Base-by-base conservation (phyloP, 2,888 invertebrate species). In the Tuta absoluta region DNA sequence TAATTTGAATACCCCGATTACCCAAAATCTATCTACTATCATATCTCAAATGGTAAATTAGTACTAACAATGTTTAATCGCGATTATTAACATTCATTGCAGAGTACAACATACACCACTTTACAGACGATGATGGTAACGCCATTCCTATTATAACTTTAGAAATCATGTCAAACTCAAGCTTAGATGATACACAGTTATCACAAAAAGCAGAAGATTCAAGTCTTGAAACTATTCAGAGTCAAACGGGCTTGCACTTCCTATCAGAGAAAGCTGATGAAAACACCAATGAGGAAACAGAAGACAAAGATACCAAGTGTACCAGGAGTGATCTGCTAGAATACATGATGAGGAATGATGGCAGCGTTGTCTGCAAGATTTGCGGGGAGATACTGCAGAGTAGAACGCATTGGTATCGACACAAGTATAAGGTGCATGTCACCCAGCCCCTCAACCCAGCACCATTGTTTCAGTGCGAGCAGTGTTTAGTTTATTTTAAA, bases 391-490 rank as follows among this genome's bases (percentile, higher is more conserved):
- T 95, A 59, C 82, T 95, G 66, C 95, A 95, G 63, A 95, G 95
- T 67, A 91, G 95, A 69, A 95, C 95, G 23, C 95, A 95, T 77
- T 96, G 95, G 95, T 95, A 95, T 81, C 90, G 95, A 69, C 96
- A 96, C 84, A 96, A 96, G 79, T 95, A 95, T 84, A 95, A 95
- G 82, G 89, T 94, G 17, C 95, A 96, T 79, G 94, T 94, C n/a
- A 88, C 92, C 67, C 93, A 92, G 62, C 87, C 93, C 10, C 77
- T 91, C 45, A 92, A 91, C 73, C 94, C 95, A 10, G 92, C 94
- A 0, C 94, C 94, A 1, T 87, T 95, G 19, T 95, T 94, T 82
- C 95, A 95, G 75, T 96, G 96, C 79, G 94, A 94, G 75, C 94
- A 94, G 77, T 96, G 96, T 77, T 93, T 94, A 69, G 93, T 95